These are phyloP conservation scores for Eupithecia dodoneata DNA, from an alignment of 2,888 invertebrate genomes.

Conservation along the genomic window DNA sequence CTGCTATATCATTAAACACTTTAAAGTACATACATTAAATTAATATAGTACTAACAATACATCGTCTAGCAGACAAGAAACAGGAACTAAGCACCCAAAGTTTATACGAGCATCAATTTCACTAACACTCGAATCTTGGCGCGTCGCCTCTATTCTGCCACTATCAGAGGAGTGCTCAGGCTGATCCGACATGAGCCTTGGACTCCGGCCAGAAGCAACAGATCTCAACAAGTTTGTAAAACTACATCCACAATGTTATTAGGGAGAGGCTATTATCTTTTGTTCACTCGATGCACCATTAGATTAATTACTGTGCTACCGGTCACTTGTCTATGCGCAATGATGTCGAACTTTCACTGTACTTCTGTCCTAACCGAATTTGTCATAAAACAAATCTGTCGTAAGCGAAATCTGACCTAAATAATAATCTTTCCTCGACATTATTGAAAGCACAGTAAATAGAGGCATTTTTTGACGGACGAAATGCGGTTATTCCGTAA, in stretches of 20 bases:
- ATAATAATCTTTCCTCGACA: not conserved
- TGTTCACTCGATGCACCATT: conserved; percentile 1
- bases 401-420: too few relatives aligned
- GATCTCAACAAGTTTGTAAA: conserved; percentile 67
- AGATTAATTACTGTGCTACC: not conserved
- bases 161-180: conserved; percentile 66
- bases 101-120: conserved; percentile 26
- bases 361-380: too few relatives aligned
- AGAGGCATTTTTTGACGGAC: not conserved
- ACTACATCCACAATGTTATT: not conserved
- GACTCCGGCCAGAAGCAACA: conserved; percentile 75
- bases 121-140: conserved; percentile 53
- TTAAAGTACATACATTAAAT: not conserved
- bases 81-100: conserved; percentile 10
- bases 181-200: conserved; percentile 67
- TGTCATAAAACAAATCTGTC: too few relatives aligned
- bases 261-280: not conserved
- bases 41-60: not conserved
- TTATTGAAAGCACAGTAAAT: not conserved
- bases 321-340: not conserved
- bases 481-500: not conserved
- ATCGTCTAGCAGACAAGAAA: not conserved
- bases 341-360: not conserved
- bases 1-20: not conserved
- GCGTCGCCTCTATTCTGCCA: conserved; percentile 52